Base-by-base conservation (phyloP, 2,113 vertebrate species). In the Polypterus bichir region DNA sequence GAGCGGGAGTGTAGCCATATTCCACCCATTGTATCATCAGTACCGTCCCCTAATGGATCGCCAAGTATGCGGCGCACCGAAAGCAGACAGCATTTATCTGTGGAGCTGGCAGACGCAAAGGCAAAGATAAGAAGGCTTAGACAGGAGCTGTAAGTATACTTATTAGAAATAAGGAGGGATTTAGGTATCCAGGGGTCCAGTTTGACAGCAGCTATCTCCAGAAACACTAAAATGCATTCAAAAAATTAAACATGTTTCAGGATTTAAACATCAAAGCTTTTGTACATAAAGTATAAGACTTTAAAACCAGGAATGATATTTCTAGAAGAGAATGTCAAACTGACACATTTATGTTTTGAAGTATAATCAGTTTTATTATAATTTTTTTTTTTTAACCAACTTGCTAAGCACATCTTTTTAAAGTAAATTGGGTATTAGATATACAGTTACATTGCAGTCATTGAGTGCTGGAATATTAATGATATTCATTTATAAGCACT, bases 51-150 rank as follows among this genome's bases (percentile, higher is more conserved):
- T 5, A 80, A 84, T 11, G 91, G 91, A 49, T 97, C 94, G 52
- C 92, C 93, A 27, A 91, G 91, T 68, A 94, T 99, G 91, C 92
- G 91, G 55, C 87, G 91, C 70, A 98, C 93, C 0, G 96, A 99
- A 71, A 99, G 93, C 78, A 79, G 93, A 9, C 96, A 99, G 68
- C 96, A 98, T 77, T 86, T 99, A 53, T 94, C 93, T 0, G 96
- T 99, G 68, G 96, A 99, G 79, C 69, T 99, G 49, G 96, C 96
- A 4, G 96, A 99, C 51, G 94, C 94, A 74, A 99, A 99, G 74
- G 96, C 96, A 66, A 94, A 90, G 75, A 94, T 97, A 72, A 81
- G 96, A 69, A 83, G 96, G 59, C 89, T 99, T 48, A 88, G 95
- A 46, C 96, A 99, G 73, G 96, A 97, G 75, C 83, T 99, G 95